Evolutionary conservation across 2,113 vertebrate species (phyloP).

Genomic region (Triplophysa rosa): DNA sequence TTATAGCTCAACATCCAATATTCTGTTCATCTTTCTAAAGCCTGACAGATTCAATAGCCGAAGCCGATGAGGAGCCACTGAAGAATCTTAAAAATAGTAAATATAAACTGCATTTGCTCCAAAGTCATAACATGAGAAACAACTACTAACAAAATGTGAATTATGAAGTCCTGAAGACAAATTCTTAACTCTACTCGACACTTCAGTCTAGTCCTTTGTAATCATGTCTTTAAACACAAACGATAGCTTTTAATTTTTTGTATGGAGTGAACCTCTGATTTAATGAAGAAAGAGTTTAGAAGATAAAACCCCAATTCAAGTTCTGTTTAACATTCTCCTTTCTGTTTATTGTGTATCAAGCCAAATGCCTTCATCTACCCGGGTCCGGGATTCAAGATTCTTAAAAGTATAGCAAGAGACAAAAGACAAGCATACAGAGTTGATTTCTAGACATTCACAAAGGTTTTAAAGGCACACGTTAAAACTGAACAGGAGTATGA

Average conservation of each 20-base stretch:
- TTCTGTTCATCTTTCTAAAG: too few relatives aligned
- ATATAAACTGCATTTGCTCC: not conserved
- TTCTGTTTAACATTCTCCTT: slow-evolving; percentile 24
- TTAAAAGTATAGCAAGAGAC: slow-evolving; percentile 31
- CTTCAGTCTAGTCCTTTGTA: too few relatives aligned
- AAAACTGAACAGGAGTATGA: not conserved
- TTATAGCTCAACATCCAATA: too few relatives aligned
- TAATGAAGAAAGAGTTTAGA: not conserved
- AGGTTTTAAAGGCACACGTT: not conserved
- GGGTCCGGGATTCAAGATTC: not conserved
- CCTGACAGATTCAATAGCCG: too few relatives aligned
- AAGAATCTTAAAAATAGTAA: not conserved
- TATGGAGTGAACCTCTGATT: not conserved
- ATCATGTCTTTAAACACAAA: not conserved
- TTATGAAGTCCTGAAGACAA: not conserved
- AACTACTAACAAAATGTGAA: not conserved
- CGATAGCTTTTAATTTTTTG: not conserved
- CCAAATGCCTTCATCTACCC: slow-evolving; percentile 11
- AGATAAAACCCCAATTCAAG: slow-evolving; percentile 21
- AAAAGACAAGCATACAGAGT: too few relatives aligned
- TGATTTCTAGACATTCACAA: not conserved
- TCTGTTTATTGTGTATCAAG: slow-evolving; percentile 48
- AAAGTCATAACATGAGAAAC: slow-evolving; percentile 16
- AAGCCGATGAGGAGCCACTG: too few relatives aligned
- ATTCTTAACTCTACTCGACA: not conserved